phyloP scores from a whole-genome alignment of 2,113 vertebrate species.

The Serinus canaria region DNA sequence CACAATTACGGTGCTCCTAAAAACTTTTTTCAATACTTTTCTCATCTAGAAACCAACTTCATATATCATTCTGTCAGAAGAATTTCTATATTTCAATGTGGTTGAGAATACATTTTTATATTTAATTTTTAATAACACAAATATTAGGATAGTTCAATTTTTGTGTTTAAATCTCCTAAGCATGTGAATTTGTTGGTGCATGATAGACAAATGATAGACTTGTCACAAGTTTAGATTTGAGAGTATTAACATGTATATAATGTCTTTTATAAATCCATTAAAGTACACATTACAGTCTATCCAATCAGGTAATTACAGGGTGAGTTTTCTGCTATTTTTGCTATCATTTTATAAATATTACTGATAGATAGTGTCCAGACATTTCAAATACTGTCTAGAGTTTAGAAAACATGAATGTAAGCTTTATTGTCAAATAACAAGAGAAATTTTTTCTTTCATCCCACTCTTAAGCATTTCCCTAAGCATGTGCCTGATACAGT shows the following conservation, averaged over 20 bases:
- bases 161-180: background rate
- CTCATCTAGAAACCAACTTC: background rate
- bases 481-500: background rate
- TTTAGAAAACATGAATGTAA: background rate
- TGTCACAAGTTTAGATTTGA: background rate
- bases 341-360: background rate
- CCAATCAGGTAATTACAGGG: background rate
- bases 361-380: background rate
- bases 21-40: rapidly evolving
- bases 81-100: background rate
- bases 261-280: background rate
- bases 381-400: background rate
- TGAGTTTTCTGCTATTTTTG: background rate
- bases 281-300: background rate
- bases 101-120: background rate
- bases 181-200: background rate
- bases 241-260: background rate
- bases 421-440: background rate
- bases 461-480: background rate
- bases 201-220: background rate
- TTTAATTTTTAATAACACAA: background rate
- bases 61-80: background rate
- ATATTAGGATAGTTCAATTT: background rate
- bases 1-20: background rate
- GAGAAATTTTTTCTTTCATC: background rate